Conservation (phyloP, 1,140 invertebrate species). For the Apolygus lucorum region DNA sequence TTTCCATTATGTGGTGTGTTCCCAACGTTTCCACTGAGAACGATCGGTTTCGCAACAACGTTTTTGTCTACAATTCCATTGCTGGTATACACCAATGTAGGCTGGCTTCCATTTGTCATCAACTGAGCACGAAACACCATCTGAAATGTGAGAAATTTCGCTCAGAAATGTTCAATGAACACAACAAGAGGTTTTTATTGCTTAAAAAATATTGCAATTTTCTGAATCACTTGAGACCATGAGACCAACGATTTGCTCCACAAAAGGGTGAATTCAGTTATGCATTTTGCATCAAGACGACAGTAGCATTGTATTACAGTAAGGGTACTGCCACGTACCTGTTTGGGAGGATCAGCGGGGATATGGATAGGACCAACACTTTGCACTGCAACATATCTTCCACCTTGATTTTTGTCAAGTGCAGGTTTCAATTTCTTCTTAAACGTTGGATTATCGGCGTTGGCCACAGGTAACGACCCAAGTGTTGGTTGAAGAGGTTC, state of each 20-base stretch:
- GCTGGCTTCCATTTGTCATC: constrained; percentile 23
- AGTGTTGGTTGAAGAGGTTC: constrained; percentile 6
- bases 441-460: neutral
- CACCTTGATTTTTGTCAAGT: constrained; percentile 9
- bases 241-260: neutral
- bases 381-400: constrained; percentile 30
- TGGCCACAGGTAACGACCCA: neutral
- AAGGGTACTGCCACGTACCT: constrained; percentile 26
- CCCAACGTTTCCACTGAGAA: constrained; percentile 37
- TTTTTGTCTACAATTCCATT: constrained; percentile 28
- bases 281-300: neutral
- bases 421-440: constrained; percentile 20
- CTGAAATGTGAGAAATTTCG: constrained; percentile 22
- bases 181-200: neutral
- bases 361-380: constrained; percentile 31
- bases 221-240: neutral
- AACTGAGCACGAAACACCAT: constrained; percentile 33
- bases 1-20: constrained; percentile 42
- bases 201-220: neutral
- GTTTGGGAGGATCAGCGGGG: constrained; percentile 33
- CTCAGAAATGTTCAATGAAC: neutral
- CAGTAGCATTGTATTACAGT: neutral
- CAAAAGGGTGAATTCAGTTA: neutral
- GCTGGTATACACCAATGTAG: constrained; percentile 49
- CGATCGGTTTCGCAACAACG: constrained; percentile 29